A percentile compares a stretch with the other conserved stretches of the same genome.
Conservation (phyloP, 2,888 invertebrate species). For the Drosophila acutilabella region DNA sequence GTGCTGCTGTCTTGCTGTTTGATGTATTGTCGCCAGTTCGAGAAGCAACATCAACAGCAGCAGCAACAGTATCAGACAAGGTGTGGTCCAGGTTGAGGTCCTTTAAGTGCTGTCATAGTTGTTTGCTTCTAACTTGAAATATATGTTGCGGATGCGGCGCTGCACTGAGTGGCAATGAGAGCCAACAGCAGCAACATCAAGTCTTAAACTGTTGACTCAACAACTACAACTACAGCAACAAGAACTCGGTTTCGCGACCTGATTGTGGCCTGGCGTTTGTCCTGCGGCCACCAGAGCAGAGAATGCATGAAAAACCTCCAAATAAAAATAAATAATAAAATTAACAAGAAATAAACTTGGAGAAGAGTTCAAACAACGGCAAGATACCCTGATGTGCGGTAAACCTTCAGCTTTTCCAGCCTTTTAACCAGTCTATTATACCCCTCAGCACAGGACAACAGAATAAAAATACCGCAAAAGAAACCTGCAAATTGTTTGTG, state of each 20-base stretch:
- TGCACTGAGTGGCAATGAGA: conserved; percentile 70
- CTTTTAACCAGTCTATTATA: background rate
- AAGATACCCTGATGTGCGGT: background rate
- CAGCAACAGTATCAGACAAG: conserved; percentile 39
- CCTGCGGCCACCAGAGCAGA: conserved; percentile 75
- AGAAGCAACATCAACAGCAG: conserved; percentile 24
- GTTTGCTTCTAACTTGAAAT: conserved; percentile 72
- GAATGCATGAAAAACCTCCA: conserved; percentile 47
- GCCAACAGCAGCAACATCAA: conserved; percentile 17
- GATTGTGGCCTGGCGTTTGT: conserved; percentile 54
- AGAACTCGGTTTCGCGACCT: conserved; percentile 40
- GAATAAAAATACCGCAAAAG: conserved; percentile 10
- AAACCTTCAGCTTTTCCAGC: too few relatives aligned
- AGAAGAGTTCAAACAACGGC: background rate
- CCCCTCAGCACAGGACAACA: background rate
- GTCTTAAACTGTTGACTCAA: conserved; percentile 19
- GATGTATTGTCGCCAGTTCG: conserved; percentile 75
- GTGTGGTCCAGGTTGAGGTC: conserved; percentile 67
- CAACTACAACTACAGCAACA: conserved; percentile 4
- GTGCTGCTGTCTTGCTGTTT: conserved; percentile 71
- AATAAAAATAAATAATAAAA: conserved; percentile 3
- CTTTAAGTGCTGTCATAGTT: conserved; percentile 66
- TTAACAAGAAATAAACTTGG: background rate
- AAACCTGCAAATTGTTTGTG: conserved; percentile 76
- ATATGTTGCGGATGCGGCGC: conserved; percentile 61